A percentile compares a stretch with the other conserved stretches of the same genome.
Evolutionary conservation across 2,888 invertebrate species (phyloP).

Genomic region (Limulus polyphemus): DNA sequence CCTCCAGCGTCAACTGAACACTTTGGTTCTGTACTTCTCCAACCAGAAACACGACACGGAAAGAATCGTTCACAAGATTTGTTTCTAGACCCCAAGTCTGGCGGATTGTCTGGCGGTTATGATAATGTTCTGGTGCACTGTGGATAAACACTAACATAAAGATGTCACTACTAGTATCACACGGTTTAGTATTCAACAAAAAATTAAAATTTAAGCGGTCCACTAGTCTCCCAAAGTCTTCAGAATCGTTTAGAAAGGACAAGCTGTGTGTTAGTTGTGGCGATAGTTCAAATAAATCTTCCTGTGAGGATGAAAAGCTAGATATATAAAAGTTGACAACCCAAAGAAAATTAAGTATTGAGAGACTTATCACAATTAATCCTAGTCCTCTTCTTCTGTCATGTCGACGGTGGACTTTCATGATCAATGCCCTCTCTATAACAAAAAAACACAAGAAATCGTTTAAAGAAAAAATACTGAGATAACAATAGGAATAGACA

Average conservation of each 20-base stretch:
- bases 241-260: background rate
- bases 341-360: no score
- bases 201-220: background rate
- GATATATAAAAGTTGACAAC: no score
- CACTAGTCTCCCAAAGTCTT: background rate
- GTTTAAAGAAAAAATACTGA: no score
- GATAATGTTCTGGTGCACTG: background rate
- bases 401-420: no score
- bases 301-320: no score
- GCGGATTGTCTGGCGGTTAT: background rate
- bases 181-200: background rate
- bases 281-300: no score
- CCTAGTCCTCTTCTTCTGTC: no score
- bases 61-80: slow-evolving; percentile 3
- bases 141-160: background rate
- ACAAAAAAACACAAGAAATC: no score
- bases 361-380: no score
- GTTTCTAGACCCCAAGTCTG: slow-evolving; percentile 5
- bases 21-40: slow-evolving; percentile 11
- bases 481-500: no score
- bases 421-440: no score
- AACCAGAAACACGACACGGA: slow-evolving; percentile 22
- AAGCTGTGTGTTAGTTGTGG: no score
- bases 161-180: background rate
- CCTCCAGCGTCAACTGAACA: slow-evolving; percentile 8